phyloP scores from a whole-genome alignment of 2,113 vertebrate species.

The Myxocyprinus asiaticus region DNA sequence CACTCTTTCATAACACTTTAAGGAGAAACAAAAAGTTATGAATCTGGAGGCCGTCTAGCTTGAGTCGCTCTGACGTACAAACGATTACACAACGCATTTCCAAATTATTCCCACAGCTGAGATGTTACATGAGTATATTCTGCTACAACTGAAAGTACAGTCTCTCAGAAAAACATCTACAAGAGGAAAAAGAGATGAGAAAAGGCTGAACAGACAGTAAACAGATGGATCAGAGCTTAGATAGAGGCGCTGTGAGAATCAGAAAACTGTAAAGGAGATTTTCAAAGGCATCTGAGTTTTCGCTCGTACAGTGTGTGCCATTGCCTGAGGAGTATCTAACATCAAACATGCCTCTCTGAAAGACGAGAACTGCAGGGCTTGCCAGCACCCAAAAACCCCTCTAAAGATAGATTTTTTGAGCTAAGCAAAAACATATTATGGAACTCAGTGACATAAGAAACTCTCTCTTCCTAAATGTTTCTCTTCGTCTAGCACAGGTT shows the following conservation, averaged over 20 bases:
- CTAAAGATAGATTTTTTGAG: neutral
- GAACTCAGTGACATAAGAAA: neutral
- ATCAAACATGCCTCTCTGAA: constrained; percentile 1
- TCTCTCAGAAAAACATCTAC: neutral
- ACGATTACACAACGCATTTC: neutral
- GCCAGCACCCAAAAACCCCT: neutral
- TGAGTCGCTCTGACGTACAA: neutral
- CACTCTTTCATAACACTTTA: neutral
- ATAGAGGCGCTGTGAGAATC: too few relatives aligned
- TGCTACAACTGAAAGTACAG: neutral
- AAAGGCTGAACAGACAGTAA: neutral
- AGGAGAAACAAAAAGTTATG: neutral
- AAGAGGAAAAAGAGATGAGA: neutral
- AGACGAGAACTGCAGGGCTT: neutral
- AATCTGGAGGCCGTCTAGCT: neutral
- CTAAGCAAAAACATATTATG: neutral
- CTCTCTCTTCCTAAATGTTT: neutral
- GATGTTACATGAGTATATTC: neutral
- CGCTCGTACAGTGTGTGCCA: neutral
- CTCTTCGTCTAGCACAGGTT: neutral
- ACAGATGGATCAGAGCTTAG: neutral
- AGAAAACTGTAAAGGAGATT: neutral
- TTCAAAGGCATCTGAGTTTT: constrained; percentile 18
- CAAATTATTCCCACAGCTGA: neutral
- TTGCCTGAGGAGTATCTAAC: constrained; percentile 19